phyloP scores from a whole-genome alignment of 2,113 vertebrate species.

The Ptilonorhynchus violaceus region DNA sequence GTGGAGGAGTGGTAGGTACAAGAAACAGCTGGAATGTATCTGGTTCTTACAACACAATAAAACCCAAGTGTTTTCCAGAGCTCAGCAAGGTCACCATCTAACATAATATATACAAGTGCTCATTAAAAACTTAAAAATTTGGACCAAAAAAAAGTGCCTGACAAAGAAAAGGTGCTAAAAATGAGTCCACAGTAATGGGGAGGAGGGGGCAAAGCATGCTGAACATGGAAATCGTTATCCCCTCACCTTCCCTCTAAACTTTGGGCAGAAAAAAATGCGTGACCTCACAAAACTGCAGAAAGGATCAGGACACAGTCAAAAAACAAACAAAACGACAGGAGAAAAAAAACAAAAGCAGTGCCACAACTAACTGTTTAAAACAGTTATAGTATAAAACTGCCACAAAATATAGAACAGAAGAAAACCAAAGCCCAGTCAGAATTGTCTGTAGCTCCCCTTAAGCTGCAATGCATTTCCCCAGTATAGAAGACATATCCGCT shows the following conservation, averaged over 20 bases:
- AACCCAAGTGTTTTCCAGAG: not conserved
- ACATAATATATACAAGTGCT: not conserved
- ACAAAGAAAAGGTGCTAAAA: constrained; percentile 2
- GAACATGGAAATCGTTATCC: not conserved
- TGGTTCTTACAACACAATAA: constrained; percentile 14
- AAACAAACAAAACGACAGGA: not conserved
- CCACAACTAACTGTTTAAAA: not conserved
- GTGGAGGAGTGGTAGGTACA: not conserved
- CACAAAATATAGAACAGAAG: not conserved
- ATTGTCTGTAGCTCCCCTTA: not conserved
- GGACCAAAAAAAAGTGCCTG: not conserved
- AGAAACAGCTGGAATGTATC: constrained; percentile 37
- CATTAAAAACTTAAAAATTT: not conserved
- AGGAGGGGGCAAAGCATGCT: not conserved
- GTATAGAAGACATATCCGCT: not conserved
- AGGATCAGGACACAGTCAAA: not conserved
- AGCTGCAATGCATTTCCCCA: not conserved
- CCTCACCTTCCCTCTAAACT: not conserved
- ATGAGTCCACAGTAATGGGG: not conserved
- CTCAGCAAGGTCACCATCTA: not conserved
- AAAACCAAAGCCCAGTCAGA: not conserved
- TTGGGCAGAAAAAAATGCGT: not conserved
- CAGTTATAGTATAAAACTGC: no score
- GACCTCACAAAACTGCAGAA: not conserved
- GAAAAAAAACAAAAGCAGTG: not conserved